phyloP scores from a whole-genome alignment of 2,797 vertebrate genomes.

The Clarias laeviceps region DNA sequence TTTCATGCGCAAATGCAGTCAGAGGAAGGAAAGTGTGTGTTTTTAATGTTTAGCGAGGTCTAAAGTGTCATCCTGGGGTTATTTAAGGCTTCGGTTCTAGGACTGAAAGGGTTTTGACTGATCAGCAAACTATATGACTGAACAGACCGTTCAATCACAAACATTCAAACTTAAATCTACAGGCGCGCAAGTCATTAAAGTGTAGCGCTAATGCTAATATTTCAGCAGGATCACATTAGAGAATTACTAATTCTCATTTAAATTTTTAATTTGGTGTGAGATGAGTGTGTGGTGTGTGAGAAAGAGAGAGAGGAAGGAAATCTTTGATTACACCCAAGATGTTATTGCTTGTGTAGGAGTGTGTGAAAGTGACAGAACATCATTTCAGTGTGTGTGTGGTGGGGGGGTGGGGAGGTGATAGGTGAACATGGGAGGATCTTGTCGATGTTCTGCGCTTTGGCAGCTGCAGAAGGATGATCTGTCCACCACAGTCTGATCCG shows the following conservation, averaged over 20 bases:
- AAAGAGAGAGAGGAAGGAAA: neutral
- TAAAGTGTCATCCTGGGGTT: neutral
- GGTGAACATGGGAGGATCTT: constrained; percentile 11
- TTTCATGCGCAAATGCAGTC: constrained; percentile 3
- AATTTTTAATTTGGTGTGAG: neutral
- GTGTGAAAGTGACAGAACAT: constrained; percentile 30
- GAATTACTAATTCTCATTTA: neutral
- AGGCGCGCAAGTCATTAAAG: neutral
- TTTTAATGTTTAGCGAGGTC: constrained; percentile 4
- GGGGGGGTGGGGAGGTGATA: neutral
- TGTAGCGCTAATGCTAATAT: neutral
- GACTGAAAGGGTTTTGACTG: neutral
- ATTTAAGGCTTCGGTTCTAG: neutral
- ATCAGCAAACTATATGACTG: neutral
- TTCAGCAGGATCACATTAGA: neutral
- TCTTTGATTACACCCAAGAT: neutral
- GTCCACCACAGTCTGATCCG: neutral
- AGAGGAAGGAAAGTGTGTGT: constrained; percentile 27
- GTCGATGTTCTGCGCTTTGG: neutral
- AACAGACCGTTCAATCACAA: neutral
- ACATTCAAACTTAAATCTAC: neutral
- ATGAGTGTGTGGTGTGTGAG: neutral
- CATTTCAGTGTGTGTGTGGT: constrained; percentile 19
- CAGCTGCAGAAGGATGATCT: constrained; percentile 2
- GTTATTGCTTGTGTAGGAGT: constrained; percentile 21